Evolutionary conservation across 1,140 invertebrate species (phyloP).

Genomic region (Sycophaga agraensis): DNA sequence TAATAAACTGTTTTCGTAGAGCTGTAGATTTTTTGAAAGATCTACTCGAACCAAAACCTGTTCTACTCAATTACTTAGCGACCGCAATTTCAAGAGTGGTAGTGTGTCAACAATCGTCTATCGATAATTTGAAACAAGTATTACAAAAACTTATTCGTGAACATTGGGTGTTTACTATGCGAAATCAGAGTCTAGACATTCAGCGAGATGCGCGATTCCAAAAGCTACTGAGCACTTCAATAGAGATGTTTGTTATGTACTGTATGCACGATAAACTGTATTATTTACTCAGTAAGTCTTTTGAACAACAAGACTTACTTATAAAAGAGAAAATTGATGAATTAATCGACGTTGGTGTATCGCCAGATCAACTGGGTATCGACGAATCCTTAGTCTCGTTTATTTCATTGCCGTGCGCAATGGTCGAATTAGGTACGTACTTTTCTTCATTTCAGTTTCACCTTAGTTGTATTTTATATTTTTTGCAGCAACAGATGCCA

Average conservation of each 20-base stretch:
- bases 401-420: constrained; percentile 38
- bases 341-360: constrained; percentile 31
- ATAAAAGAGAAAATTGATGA: constrained; percentile 37
- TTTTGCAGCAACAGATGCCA: too few species aligned
- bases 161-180: constrained; percentile 41
- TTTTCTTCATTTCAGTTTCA: background rate
- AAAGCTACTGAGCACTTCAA: constrained; percentile 37
- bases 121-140: constrained; percentile 35
- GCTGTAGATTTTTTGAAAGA: constrained; percentile 37
- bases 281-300: constrained; percentile 28
- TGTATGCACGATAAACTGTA: constrained; percentile 40
- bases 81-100: constrained; percentile 30
- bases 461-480: too few species aligned
- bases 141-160: constrained; percentile 38
- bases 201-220: constrained; percentile 46
- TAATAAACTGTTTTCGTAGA: constrained; percentile 29
- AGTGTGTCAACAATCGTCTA: constrained; percentile 23
- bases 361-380: constrained; percentile 42
- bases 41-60: constrained; percentile 17
- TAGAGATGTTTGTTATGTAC: constrained; percentile 45
- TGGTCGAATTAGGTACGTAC: constrained; percentile 37
- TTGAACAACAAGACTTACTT: constrained; percentile 33
- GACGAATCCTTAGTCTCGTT: constrained; percentile 32
- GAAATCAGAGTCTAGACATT: constrained; percentile 35
- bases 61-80: constrained; percentile 27